Evolutionary conservation across 2,888 invertebrate genomes (phyloP), one percentile per base, ranked within the genome.

Genomic region (Diachrysia chrysitis): DNA sequence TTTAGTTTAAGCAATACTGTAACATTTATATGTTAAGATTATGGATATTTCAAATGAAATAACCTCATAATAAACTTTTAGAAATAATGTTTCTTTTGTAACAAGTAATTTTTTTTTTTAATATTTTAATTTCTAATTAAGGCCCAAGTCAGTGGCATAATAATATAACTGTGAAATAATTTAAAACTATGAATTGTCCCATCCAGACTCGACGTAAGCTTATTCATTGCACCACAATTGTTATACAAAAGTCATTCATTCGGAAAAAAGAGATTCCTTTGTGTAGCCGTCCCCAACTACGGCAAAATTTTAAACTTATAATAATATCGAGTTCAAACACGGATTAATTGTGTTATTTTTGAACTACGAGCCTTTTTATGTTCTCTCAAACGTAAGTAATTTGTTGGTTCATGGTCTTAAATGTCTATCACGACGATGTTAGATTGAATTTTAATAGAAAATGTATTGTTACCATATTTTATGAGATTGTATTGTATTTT

Each of bases 341-440:
- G 82, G 87, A 91, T 92, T 92, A 92, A 92, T 90, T 90, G 89
- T 90, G 88, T 92, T 92, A 92, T 93, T 93, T 92, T 90, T 91
- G 85, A 86, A 81, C 82, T 85, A 81, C 68, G 65, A 21, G 78
- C 81, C 89, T 89, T 91, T 91, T 86, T 73, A 77, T 63, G 83
- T 73, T 69, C 87, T 81, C 60, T 86, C 83, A 74, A 77, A 83
- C 85, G 92, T 87, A 74, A 85, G 64, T 91, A 93, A 92, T 89
- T 82, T 88, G 91, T 88, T 92, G 85, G 73, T 81, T 58, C 66
- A 79, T 65, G 55, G 69, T 73, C 58, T 81, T 71, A 19, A 53
- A 59, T 46, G 61, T 67, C 63, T 60, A 51, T 9, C 53, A 37
- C 70, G 69, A 63, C 42, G 48, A n/a, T 21, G 19, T 88, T 89